Evolutionary conservation across 2,113 vertebrate genomes (phyloP).

Genomic region (Rhynchomys soricoides): DNA sequence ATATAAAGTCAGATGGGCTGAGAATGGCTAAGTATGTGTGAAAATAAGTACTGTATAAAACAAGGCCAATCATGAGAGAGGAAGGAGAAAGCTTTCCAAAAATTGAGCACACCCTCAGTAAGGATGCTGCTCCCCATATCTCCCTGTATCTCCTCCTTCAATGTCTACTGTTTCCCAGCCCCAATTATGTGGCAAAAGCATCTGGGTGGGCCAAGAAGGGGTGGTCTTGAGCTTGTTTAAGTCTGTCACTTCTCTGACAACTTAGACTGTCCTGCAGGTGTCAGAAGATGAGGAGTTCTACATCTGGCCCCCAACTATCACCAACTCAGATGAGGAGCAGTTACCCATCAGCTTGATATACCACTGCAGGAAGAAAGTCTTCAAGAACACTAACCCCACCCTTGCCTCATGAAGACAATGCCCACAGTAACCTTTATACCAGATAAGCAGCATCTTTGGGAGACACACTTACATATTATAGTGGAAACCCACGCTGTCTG

Average conservation of each 20-base stretch:
- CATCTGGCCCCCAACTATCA: background rate
- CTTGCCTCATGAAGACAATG: background rate
- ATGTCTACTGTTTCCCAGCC: background rate
- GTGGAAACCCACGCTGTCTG: background rate
- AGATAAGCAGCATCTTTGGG: background rate
- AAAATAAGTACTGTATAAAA: background rate
- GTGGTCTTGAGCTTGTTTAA: background rate
- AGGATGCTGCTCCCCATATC: background rate
- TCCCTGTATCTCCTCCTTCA: too few relatives aligned
- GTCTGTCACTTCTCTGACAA: background rate
- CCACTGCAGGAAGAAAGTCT: background rate
- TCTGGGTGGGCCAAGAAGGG: background rate
- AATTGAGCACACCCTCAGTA: background rate
- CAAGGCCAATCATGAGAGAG: background rate
- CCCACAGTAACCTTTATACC: background rate
- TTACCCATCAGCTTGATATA: background rate
- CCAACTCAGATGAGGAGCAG: background rate
- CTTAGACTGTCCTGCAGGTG: background rate
- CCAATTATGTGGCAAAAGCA: background rate
- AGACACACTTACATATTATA: background rate
- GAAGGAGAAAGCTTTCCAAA: background rate
- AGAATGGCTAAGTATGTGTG: background rate
- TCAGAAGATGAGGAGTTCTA: background rate
- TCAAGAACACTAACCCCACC: background rate
- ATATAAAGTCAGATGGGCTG: background rate